A percentile compares a stretch with the other conserved stretches of the same genome.
phyloP scores from a whole-genome alignment of 2,113 vertebrate species.

The Neodontobutis hainanensis region DNA sequence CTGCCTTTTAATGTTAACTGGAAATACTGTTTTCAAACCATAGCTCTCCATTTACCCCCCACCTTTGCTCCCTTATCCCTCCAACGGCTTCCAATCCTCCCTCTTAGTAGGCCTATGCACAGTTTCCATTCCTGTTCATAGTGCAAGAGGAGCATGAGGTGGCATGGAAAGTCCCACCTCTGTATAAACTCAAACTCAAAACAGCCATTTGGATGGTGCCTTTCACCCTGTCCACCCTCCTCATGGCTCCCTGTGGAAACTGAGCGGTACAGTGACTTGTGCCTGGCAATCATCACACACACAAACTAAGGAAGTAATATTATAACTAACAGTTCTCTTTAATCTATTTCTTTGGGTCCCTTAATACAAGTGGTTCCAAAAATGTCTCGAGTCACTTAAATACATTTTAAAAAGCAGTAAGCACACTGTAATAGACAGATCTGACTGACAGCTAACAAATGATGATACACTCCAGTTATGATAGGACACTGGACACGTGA shows the following conservation, averaged over 20 bases:
- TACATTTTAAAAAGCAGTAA: not conserved
- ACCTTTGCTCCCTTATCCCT: conserved; percentile 17
- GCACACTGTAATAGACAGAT: not conserved
- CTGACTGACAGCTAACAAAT: conserved; percentile 20
- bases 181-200: conserved; percentile 55
- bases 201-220: conserved; percentile 51
- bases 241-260: not conserved
- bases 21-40: conserved; percentile 32
- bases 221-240: conserved; percentile 49
- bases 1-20: conserved; percentile 42
- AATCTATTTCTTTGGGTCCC: conserved; percentile 21
- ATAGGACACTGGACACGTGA: conserved; percentile 12
- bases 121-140: conserved; percentile 56
- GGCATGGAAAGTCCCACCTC: conserved; percentile 76
- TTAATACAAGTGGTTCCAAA: conserved; percentile 4
- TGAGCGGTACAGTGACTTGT: conserved; percentile 8
- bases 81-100: conserved; percentile 37
- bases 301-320: conserved; percentile 37
- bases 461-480: conserved; percentile 16
- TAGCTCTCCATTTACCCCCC: conserved; percentile 35
- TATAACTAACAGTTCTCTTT: conserved; percentile 25
- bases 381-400: not conserved
- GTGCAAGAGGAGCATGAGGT: conserved; percentile 66
- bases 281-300: conserved; percentile 50
- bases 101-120: conserved; percentile 19